Base-by-base conservation (phyloP, 2,888 invertebrate genomes). In the Apodemia duryi region DNA sequence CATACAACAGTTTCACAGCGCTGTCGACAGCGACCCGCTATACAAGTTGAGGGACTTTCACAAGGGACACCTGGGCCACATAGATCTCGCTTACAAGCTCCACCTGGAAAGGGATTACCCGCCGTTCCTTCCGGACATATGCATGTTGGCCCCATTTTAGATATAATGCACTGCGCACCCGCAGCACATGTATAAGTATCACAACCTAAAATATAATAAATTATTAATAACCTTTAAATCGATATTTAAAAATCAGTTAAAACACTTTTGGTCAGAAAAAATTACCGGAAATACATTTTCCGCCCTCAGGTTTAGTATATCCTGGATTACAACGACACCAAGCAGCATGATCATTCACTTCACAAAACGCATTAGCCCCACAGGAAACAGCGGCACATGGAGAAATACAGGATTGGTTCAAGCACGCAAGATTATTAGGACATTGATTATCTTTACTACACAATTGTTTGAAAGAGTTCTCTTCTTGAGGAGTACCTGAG, bases 41-140 rank as follows among this genome's bases (percentile, higher is more conserved):
- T 95, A 80, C 98, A 98, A 2, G 96, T 94, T 74, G 96, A 94
- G 0, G 96, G 96, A 63, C 95, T 94, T 43, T 94, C 94, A 74
- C 98, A 98, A 0, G 96, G 96, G 64, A 95, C 91, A 0, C 94
- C 93, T 3, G 95, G 92, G 0, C 96, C 96, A 82, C 98, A 98
- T 64, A 96, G 92, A 83, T 97, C 97, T 64, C 96, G 95, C 65
- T 93, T 93, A 78, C 98, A 98, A 65, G 93, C 93, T 52, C 98
- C 98, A 38, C 98, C 98, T 1, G 97, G 96, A 91, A 98, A 98
- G 7, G 98, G 97, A 87, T 98, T 98, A 29, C 98, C 98, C 66
- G 95, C 94, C 82, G 95, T 96, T 62, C 97, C 97, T 80, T 97
- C 96, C 2, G 95, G 94, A 77, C 98, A 98, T 79, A 96, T 95